phyloP scores from a whole-genome alignment of 1,140 invertebrate species.

The Penaeus vannamei region DNA sequence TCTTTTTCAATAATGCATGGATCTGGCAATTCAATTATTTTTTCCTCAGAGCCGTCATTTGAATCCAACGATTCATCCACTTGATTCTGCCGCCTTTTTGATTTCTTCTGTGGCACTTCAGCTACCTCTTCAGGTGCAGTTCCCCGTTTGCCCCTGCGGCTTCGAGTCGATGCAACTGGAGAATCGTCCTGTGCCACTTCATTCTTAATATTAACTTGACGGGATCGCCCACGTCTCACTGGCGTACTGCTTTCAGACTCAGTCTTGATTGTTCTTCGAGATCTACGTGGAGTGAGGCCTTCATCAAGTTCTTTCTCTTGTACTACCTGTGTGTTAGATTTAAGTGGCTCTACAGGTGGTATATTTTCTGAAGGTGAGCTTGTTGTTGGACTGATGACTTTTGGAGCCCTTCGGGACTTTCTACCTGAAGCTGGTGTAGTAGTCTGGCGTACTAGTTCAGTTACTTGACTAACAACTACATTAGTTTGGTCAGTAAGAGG shows the following conservation, averaged over 20 bases:
- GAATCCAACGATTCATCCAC: neutral
- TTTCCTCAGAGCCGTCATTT: too few relatives aligned
- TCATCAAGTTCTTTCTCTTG: neutral
- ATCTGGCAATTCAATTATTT: too few relatives aligned
- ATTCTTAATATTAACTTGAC: too few relatives aligned
- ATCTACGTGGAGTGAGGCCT: constrained; percentile 36
- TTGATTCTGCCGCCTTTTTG: neutral
- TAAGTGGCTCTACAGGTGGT: constrained; percentile 31
- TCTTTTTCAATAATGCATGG: too few relatives aligned
- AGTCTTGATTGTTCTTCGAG: constrained; percentile 29
- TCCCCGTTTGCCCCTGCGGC: too few relatives aligned
- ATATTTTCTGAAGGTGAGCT: constrained; percentile 53
- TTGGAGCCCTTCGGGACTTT: constrained; percentile 13
- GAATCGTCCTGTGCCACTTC: too few relatives aligned
- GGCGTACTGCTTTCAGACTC: too few relatives aligned
- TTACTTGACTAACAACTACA: constrained; percentile 2
- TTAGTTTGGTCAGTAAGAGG: constrained; percentile 52
- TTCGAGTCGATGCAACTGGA: too few relatives aligned
- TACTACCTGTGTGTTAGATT: neutral
- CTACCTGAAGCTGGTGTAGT: constrained; percentile 5
- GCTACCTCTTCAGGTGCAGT: neutral
- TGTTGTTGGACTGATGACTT: constrained; percentile 4
- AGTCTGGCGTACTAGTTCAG: constrained; percentile 10
- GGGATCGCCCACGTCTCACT: too few relatives aligned
- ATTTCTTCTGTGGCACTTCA: neutral